A percentile compares a stretch with the other conserved stretches of the same genome.
phyloP scores from a whole-genome alignment of 2,888 invertebrate species.

The Troilus luridus region DNA sequence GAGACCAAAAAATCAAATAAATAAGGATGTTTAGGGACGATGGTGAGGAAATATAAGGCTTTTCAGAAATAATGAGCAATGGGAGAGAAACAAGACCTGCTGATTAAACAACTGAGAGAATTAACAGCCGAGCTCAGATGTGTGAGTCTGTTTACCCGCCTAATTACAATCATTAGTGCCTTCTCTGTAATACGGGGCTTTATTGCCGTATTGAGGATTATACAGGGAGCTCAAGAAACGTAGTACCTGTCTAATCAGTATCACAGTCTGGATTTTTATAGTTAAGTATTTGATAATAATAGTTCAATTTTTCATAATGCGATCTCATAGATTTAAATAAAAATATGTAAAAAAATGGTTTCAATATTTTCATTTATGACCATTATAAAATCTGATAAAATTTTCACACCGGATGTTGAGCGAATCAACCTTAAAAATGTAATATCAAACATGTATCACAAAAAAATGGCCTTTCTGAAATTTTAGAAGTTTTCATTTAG shows the following conservation, averaged over 20 bases:
- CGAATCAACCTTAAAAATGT: too few species aligned
- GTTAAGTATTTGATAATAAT: too few species aligned
- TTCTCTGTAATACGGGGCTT: neutral
- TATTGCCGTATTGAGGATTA: neutral
- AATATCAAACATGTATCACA: too few species aligned
- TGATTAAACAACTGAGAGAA: neutral
- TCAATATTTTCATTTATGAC: too few species aligned
- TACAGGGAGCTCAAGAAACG: neutral
- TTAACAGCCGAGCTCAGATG: neutral
- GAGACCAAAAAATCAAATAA: neutral
- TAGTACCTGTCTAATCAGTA: neutral
- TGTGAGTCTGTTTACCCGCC: neutral
- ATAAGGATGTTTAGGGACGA: neutral
- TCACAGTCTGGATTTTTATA: too few species aligned
- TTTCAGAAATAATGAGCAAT: neutral
- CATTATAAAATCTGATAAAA: too few species aligned
- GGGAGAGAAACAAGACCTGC: neutral
- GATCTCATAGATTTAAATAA: too few species aligned
- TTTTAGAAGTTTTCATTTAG: too few species aligned
- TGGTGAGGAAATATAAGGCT: neutral
- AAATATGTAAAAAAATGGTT: too few species aligned
- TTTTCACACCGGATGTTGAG: too few species aligned
- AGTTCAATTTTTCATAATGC: too few species aligned
- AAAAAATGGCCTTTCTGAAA: too few species aligned
- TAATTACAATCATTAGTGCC: conserved; percentile 1